Evolutionary conservation across 2,797 vertebrate genomes (phyloP), one percentile per base, ranked within the genome.

Genomic region (Balearica regulorum): DNA sequence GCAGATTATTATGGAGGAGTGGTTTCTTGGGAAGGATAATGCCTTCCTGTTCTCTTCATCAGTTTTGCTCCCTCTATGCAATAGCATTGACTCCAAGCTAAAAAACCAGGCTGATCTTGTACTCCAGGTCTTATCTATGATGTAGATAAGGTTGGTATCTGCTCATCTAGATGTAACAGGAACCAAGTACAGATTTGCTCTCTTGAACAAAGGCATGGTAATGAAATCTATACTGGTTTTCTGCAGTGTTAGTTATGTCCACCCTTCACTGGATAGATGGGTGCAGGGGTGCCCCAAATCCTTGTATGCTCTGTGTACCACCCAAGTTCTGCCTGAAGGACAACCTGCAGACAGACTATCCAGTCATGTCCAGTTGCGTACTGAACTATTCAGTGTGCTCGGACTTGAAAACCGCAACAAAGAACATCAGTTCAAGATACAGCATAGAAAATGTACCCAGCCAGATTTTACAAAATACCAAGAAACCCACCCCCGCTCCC

Each of bases 241-340:
- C 44, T 53, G 31, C 35, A 29, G 37, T 13, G 16, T 29, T 54
- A 80, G 13, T 72, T 70, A 54, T 2, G 1, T 41, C 66, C 57
- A 22, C 37, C 31, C 53, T 91, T 92, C 37, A n/a, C 10, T 39
- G 37, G 16, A 48, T 2, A 24, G 20, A 48, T 22, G 64, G 68
- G 24, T 13, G 26, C 22, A 87, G n/a, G 5, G 16, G 5, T 41
- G 41, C 28, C n/a, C 53, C 53, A 80, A 85, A 83, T 43, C 24
- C 24, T 49, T 53, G 16, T 2, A 5, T 18, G 33, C 11, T 80
- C 44, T 0, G 1, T 49, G 29, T 28, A 84, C n/a, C 0, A 4
- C n/a, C 13, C 12, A 13, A 60, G 24, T 26, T 83, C 64, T 55
- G 46, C 21, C 48, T 92, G 54, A 83, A 95, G 76, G 66, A 79